These are phyloP conservation scores for Ivindomyrus marchei DNA, from an alignment of 2,113 vertebrate genomes.

Conservation along the genomic window DNA sequence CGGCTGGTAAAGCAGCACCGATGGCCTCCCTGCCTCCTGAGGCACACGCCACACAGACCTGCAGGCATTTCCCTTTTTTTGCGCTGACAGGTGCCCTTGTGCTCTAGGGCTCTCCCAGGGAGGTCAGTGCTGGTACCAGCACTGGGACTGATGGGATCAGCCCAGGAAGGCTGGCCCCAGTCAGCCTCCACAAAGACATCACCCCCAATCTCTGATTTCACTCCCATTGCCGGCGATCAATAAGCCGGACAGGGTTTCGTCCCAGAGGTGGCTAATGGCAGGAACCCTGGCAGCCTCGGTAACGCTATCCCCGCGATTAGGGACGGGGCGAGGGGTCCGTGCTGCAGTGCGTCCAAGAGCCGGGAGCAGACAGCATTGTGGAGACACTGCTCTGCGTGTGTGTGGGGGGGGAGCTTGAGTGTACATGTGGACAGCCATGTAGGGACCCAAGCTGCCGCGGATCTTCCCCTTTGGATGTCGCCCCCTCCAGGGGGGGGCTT, in stretches of 20 bases:
- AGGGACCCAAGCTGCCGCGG: constrained; percentile 49
- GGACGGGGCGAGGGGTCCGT: constrained; percentile 66
- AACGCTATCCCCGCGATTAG: constrained; percentile 85
- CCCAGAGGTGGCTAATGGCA: constrained; percentile 87
- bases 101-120: not conserved
- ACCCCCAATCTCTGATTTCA: constrained; percentile 74
- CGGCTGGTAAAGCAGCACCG: not conserved
- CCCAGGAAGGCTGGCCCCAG: constrained; percentile 15
- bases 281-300: constrained; percentile 85
- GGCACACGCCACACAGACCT: not conserved
- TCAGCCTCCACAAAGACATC: constrained; percentile 46
- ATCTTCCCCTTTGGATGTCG: constrained; percentile 50
- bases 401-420: constrained; percentile 35
- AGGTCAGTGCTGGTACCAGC: not conserved
- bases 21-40: not conserved
- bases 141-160: not conserved
- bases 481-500: constrained; percentile 38
- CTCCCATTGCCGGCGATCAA: constrained; percentile 81
- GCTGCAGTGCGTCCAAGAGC: constrained; percentile 66
- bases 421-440: constrained; percentile 52
- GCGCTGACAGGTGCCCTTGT: not conserved
- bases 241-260: constrained; percentile 91
- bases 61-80: not conserved
- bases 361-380: constrained; percentile 50
- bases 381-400: constrained; percentile 35